phyloP scores from a whole-genome alignment of 53 echinoderm and acorn worm species.

The Actinopyga echinites region DNA sequence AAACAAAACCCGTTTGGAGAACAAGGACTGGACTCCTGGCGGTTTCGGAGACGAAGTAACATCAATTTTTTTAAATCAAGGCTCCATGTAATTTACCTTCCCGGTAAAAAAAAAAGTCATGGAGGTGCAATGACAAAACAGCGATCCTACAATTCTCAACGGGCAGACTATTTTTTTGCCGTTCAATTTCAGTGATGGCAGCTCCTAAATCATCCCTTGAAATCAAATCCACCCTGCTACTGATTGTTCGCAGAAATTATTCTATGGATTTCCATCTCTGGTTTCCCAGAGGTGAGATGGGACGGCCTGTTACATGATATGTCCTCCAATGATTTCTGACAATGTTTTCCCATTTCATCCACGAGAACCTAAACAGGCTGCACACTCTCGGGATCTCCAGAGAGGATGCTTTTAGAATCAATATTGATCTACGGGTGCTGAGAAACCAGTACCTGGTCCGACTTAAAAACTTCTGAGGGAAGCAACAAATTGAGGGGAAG shows the following conservation, averaged over 20 bases:
- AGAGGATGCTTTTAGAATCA: constrained; percentile 5
- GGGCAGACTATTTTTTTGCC: neutral
- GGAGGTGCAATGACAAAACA: no score
- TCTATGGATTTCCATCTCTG: constrained; percentile 32
- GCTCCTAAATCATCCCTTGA: neutral
- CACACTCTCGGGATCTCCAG: neutral
- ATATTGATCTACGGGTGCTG: constrained; percentile 16
- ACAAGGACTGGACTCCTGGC: no score
- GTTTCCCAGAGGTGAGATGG: neutral
- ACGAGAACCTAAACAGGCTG: constrained; percentile 15
- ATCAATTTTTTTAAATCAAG: no score
- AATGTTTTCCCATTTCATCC: constrained; percentile 18
- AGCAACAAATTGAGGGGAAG: no score
- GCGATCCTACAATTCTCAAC: neutral
- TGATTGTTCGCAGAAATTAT: constrained; percentile 25
- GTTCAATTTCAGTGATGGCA: constrained; percentile 3
- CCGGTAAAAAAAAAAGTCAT: no score
- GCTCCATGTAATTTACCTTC: no score
- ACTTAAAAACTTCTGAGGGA: no score
- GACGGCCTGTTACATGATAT: constrained; percentile 11
- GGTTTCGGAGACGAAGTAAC: no score
- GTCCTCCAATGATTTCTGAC: neutral
- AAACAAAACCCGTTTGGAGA: neutral
- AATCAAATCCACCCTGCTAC: neutral
- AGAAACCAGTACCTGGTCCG: no score